Conservation (phyloP, 2,113 vertebrate genomes). For the Dicerorhinus sumatrensis region DNA sequence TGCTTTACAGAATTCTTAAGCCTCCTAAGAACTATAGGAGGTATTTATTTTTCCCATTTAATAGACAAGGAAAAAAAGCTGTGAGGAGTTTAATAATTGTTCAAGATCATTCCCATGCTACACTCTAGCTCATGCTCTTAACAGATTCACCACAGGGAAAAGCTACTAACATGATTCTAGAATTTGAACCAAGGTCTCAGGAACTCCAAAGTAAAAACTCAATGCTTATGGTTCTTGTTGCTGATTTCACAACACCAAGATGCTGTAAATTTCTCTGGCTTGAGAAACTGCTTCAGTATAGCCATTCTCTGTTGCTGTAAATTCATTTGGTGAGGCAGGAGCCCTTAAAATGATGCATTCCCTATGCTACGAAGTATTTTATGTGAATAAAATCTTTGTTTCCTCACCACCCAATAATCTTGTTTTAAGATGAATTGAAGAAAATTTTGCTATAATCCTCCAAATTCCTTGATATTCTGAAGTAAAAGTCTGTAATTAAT, state of each 20-base stretch:
- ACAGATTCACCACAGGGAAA: not conserved
- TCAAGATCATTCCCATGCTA: not conserved
- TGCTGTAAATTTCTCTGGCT: not conserved
- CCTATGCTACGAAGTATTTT: not conserved
- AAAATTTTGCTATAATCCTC: constrained; percentile 15
- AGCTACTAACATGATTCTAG: not conserved
- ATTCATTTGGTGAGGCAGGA: not conserved
- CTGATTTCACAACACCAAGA: not conserved
- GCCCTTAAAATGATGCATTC: not conserved
- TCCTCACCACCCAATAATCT: not conserved
- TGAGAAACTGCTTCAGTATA: not conserved
- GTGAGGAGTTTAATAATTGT: not conserved
- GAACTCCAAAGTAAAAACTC: not conserved
- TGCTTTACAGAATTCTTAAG: not conserved
- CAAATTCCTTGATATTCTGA: constrained; percentile 29
- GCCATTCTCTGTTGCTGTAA: not conserved
- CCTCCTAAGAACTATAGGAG: not conserved
- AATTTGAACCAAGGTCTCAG: not conserved
- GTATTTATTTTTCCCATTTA: constrained; percentile 2
- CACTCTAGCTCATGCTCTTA: not conserved
- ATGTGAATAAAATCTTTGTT: not conserved
- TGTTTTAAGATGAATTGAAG: constrained; percentile 46
- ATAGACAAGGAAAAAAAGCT: not conserved
- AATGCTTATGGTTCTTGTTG: not conserved
- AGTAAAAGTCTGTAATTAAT: not conserved